A percentile compares a stretch with the other conserved stretches of the same genome.
These are phyloP conservation scores for Mirza zaza DNA, from an alignment of 2,113 vertebrate genomes.

Conservation along the genomic window DNA sequence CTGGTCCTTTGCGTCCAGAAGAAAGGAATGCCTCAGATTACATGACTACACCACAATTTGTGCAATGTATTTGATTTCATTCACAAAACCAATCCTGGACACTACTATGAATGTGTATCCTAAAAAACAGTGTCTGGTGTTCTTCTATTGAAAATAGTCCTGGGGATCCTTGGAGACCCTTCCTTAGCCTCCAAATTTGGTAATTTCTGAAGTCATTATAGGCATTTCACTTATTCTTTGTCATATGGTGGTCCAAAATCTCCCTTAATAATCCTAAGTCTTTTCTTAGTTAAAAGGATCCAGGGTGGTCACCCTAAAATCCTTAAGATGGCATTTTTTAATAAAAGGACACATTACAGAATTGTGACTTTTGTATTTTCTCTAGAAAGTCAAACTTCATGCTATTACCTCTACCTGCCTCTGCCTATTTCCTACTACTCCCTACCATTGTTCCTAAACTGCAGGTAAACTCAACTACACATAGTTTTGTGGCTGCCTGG, in stretches of 20 bases:
- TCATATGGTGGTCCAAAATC: not conserved
- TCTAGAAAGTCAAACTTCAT: not conserved
- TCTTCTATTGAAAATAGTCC: not conserved
- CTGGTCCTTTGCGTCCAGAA: not conserved
- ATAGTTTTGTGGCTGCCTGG: not conserved
- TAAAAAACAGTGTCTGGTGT: not conserved
- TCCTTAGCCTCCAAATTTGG: not conserved
- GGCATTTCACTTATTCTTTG: slow-evolving; percentile 18
- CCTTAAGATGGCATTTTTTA: not conserved
- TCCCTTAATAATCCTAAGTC: not conserved
- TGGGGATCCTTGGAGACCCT: not conserved
- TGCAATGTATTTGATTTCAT: not conserved
- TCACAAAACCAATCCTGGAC: not conserved
- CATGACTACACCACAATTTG: not conserved
- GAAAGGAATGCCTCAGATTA: not conserved
- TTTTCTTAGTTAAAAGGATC: not conserved
- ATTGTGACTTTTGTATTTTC: not conserved
- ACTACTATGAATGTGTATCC: not conserved
- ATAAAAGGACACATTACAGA: slow-evolving; percentile 1
- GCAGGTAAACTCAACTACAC: not conserved
- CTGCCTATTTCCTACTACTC: not conserved
- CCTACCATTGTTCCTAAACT: not conserved
- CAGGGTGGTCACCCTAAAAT: not conserved
- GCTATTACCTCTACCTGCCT: not conserved
- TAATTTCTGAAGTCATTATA: not conserved